Evolutionary conservation across 2,888 invertebrate genomes (phyloP).

Genomic region (Lycocerus yunnanus): DNA sequence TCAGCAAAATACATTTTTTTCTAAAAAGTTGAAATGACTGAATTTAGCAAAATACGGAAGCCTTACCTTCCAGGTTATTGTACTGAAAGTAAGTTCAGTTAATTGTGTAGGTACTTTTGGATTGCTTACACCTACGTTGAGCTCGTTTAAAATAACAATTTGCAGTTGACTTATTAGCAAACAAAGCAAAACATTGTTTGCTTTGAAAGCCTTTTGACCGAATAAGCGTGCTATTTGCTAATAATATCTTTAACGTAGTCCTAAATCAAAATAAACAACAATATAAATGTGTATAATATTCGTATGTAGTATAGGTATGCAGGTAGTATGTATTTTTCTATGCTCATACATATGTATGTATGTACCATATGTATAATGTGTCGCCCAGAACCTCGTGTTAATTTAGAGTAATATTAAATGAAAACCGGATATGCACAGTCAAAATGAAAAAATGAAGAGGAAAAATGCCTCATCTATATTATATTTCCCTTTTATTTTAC

Average conservation of each 20-base stretch:
- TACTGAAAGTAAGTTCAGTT: background rate
- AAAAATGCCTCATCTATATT: background rate
- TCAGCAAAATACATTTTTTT: background rate
- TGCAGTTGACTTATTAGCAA: constrained; percentile 11
- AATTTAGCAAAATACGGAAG: background rate
- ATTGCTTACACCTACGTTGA: background rate
- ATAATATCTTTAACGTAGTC: background rate
- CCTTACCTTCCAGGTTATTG: background rate
- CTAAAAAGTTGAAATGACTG: background rate
- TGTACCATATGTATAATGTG: too few relatives aligned
- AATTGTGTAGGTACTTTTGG: background rate
- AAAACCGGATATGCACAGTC: background rate
- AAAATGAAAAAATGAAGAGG: background rate
- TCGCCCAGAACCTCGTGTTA: background rate
- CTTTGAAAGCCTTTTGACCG: constrained; percentile 11
- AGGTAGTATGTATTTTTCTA: too few relatives aligned
- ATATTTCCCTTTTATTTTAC: background rate
- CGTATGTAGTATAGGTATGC: too few relatives aligned
- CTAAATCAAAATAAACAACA: background rate
- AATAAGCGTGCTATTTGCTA: constrained; percentile 2
- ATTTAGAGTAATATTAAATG: background rate
- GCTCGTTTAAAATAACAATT: constrained; percentile 4
- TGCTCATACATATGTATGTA: too few relatives aligned
- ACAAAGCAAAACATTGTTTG: constrained; percentile 8
- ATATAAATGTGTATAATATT: background rate